phyloP scores from a whole-genome alignment of 2,888 invertebrate species.

The Baccha elongata region DNA sequence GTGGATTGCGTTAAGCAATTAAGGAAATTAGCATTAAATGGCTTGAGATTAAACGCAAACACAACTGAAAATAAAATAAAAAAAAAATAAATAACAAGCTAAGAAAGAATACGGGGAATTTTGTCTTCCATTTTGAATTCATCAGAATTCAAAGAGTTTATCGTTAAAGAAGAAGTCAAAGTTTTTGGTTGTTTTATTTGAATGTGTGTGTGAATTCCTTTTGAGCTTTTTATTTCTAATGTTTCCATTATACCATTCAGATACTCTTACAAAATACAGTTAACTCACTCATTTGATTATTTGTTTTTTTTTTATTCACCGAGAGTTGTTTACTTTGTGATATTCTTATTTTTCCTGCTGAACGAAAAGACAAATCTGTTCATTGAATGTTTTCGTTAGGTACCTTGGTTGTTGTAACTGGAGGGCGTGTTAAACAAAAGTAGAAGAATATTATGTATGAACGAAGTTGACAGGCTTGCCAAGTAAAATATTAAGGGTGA shows the following conservation, averaged over 20 bases:
- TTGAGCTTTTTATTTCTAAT: slow-evolving; percentile 15
- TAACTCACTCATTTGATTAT: neutral
- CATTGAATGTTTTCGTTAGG: slow-evolving; percentile 61
- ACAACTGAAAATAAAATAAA: slow-evolving; percentile 18
- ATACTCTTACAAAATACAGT: slow-evolving; percentile 6
- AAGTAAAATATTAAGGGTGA: too few relatives aligned
- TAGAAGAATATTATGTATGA: slow-evolving; percentile 27
- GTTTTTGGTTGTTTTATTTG: slow-evolving; percentile 47
- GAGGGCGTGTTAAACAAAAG: slow-evolving; percentile 47
- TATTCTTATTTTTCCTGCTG: slow-evolving; percentile 49
- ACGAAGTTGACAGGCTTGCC: slow-evolving; percentile 1
- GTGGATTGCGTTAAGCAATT: slow-evolving; percentile 74
- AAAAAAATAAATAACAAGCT: neutral
- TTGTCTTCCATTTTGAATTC: slow-evolving; percentile 48
- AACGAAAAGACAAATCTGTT: slow-evolving; percentile 66
- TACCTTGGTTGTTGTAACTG: slow-evolving; percentile 34
- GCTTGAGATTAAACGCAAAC: slow-evolving; percentile 66
- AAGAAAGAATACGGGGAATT: slow-evolving; percentile 27
- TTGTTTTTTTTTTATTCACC: slow-evolving; percentile 32
- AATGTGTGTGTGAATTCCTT: slow-evolving; percentile 20
- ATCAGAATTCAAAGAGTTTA: neutral
- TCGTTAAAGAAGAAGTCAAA: slow-evolving; percentile 13
- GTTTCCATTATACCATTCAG: neutral
- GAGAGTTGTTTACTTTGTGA: slow-evolving; percentile 40
- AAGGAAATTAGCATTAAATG: slow-evolving; percentile 73